These are phyloP conservation scores for Hymenopus coronatus DNA, from an alignment of 2,888 invertebrate genomes.

Conservation along the genomic window DNA sequence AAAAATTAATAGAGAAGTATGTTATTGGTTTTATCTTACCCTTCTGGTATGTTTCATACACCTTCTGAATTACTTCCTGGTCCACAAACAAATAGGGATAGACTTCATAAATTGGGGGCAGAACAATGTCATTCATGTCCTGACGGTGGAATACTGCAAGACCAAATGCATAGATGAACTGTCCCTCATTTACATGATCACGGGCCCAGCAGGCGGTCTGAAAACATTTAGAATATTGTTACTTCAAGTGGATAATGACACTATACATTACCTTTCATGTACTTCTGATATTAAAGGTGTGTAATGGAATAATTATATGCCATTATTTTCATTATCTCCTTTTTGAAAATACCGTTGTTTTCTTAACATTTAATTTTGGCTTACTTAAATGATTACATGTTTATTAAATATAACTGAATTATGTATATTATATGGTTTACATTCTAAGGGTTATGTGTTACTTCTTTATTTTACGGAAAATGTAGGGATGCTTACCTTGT, in stretches of 20 bases:
- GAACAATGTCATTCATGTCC: slow-evolving; percentile 56
- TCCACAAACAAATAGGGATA: slow-evolving; percentile 64
- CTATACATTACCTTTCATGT: not conserved
- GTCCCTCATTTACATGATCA: slow-evolving; percentile 59
- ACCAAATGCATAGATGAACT: slow-evolving; percentile 62
- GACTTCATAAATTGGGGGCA: slow-evolving; percentile 68
- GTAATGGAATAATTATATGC: too few species aligned
- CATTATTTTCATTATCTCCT: too few species aligned
- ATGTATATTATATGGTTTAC: too few species aligned
- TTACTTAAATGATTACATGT: too few species aligned
- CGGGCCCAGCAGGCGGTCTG: slow-evolving; percentile 65
- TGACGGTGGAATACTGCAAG: slow-evolving; percentile 58
- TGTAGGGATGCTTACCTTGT: slow-evolving; percentile 42
- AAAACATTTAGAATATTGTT: not conserved
- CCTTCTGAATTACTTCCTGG: slow-evolving; percentile 56
- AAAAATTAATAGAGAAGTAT: not conserved
- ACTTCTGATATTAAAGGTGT: too few species aligned
- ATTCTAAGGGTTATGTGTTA: too few species aligned
- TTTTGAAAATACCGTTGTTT: too few species aligned
- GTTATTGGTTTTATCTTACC: not conserved
- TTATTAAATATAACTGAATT: too few species aligned
- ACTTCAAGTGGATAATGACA: not conserved
- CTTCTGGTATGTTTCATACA: slow-evolving; percentile 31
- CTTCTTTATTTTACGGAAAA: too few species aligned
- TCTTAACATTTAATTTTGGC: too few species aligned